Evolutionary conservation across 2,888 invertebrate genomes (phyloP).

Genomic region (Timema podura): DNA sequence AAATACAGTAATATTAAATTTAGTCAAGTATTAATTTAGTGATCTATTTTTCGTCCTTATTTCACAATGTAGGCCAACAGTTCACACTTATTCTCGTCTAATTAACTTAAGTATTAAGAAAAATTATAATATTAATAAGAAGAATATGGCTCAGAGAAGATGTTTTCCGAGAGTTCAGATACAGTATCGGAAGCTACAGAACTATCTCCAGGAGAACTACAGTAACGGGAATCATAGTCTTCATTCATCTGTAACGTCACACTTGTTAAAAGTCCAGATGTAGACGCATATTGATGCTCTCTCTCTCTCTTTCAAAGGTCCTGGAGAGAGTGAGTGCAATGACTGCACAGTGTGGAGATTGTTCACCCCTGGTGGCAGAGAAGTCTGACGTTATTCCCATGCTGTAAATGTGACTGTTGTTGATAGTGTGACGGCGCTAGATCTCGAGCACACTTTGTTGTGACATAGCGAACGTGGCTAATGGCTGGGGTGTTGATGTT

Average conservation of each 20-base stretch:
- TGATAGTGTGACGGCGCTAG: background rate
- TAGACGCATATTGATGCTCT: background rate
- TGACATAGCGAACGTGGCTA: background rate
- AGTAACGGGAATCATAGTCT: background rate
- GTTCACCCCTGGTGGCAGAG: background rate
- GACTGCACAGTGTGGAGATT: conserved; percentile 3
- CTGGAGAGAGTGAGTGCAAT: background rate
- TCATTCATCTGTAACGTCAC: background rate
- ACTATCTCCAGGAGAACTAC: conserved; percentile 1
- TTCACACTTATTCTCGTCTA: too few relatives aligned
- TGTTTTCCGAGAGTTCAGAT: background rate
- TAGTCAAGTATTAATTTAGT: too few relatives aligned
- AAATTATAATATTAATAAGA: too few relatives aligned
- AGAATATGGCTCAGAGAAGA: background rate
- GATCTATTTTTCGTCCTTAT: too few relatives aligned
- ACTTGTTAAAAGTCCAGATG: background rate
- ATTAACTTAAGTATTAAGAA: too few relatives aligned
- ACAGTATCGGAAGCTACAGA: background rate
- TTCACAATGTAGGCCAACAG: too few relatives aligned
- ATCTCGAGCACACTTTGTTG: background rate
- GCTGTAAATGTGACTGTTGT: background rate
- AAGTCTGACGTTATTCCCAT: background rate
- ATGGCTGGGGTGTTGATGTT: background rate
- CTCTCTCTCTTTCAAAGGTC: background rate
- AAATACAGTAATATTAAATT: too few relatives aligned